These are phyloP conservation scores for Philaethria dido DNA, from an alignment of 2,888 invertebrate species.

Conservation along the genomic window DNA sequence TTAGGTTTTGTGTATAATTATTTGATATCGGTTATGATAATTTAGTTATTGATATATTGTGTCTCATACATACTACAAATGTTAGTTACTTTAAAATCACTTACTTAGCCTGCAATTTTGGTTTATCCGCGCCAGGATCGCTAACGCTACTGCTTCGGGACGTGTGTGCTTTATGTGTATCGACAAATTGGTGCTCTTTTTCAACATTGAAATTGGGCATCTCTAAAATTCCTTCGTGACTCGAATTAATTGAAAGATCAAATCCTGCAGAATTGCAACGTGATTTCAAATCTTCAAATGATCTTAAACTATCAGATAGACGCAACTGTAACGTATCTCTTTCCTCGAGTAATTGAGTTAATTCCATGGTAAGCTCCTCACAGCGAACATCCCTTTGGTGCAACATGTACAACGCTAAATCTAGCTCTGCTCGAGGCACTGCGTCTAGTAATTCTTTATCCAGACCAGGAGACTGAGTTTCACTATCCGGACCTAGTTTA, in stretches of 20 bases:
- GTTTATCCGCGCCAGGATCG: conserved; percentile 72
- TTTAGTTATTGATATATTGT: too few relatives aligned
- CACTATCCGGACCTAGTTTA: conserved; percentile 59
- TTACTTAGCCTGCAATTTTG: conserved; percentile 77
- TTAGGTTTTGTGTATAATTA: too few relatives aligned
- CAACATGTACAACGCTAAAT: conserved; percentile 92
- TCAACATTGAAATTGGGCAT: conserved; percentile 61
- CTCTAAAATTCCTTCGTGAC: conserved; percentile 61
- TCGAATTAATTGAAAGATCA: conserved; percentile 58
- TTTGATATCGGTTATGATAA: too few relatives aligned
- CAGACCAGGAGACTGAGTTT: conserved; percentile 46
- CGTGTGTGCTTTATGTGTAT: conserved; percentile 66
- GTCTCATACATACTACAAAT: neutral
- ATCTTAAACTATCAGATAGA: conserved; percentile 90
- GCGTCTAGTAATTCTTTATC: conserved; percentile 67
- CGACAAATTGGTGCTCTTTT: conserved; percentile 64
- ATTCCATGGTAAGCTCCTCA: conserved; percentile 93
- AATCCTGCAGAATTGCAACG: conserved; percentile 58
- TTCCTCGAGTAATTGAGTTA: conserved; percentile 92
- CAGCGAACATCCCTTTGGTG: conserved; percentile 94
- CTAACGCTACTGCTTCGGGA: conserved; percentile 74
- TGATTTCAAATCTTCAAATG: conserved; percentile 84
- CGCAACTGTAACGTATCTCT: conserved; percentile 92
- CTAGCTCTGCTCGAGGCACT: conserved; percentile 86
- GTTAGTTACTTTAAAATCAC: conserved; percentile 46